Evolutionary conservation across 2,797 vertebrate genomes (phyloP).

Genomic region (Chlorospingus semifuscus): DNA sequence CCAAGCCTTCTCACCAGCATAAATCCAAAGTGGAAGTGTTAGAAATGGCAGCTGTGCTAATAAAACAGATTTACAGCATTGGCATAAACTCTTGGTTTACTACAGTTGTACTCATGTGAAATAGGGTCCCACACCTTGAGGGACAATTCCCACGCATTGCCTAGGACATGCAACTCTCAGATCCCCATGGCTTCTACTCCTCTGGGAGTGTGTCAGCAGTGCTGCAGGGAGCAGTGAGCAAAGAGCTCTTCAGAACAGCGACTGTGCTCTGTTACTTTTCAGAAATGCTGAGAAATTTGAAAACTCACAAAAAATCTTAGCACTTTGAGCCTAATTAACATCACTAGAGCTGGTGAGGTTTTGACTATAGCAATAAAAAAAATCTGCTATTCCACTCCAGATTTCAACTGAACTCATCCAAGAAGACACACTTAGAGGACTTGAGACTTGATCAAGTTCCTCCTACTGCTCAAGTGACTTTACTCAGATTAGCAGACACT

Average conservation of each 20-base stretch:
- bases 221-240: neutral
- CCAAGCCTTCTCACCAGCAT: neutral
- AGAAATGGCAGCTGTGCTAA: conserved; percentile 5
- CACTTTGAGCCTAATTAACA: neutral
- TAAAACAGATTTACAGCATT: neutral
- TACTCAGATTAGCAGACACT: neutral
- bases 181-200: neutral
- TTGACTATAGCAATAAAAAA: neutral
- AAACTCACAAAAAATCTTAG: neutral
- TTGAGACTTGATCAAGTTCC: neutral
- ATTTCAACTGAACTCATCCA: neutral
- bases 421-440: neutral
- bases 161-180: neutral
- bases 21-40: neutral
- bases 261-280: neutral
- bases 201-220: neutral
- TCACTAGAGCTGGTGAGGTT: neutral
- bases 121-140: neutral
- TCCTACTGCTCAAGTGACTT: neutral
- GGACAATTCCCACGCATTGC: neutral
- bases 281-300: neutral
- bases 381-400: neutral
- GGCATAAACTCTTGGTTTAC: neutral
- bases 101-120: neutral
- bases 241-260: neutral